These are phyloP conservation scores for Crotalus viridis DNA, from an alignment of 2,113 vertebrate genomes.

Conservation along the genomic window DNA sequence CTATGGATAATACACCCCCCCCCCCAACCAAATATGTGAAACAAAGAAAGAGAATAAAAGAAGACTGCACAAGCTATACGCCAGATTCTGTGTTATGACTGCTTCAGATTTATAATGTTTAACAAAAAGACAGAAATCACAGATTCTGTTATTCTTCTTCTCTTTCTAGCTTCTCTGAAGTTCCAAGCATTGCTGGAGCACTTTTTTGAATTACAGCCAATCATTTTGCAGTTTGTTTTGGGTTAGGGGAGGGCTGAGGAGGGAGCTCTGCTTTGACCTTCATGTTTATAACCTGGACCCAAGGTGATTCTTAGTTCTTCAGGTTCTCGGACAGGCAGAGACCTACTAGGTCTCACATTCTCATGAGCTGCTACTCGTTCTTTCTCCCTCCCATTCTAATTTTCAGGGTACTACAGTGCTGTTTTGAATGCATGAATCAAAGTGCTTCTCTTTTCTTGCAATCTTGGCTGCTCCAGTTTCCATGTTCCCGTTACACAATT, in stretches of 20 bases:
- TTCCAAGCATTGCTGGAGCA: background rate
- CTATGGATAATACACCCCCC: slow-evolving; percentile 51
- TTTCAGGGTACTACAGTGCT: background rate
- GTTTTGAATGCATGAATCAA: background rate
- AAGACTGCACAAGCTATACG: slow-evolving; percentile 21
- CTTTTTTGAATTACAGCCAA: background rate
- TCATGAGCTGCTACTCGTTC: background rate
- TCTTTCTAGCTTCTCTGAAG: background rate
- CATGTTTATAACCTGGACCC: background rate
- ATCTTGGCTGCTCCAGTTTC: background rate
- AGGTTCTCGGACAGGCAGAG: background rate
- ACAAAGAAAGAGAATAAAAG: slow-evolving; percentile 23
- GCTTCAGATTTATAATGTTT: slow-evolving; percentile 60
- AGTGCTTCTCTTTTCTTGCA: background rate
- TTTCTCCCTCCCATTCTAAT: background rate
- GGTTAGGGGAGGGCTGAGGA: background rate
- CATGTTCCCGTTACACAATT: background rate
- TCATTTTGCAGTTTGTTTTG: background rate
- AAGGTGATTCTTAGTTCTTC: background rate
- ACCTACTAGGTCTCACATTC: background rate
- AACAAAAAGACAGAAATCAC: slow-evolving; percentile 48
- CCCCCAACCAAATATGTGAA: slow-evolving; percentile 36
- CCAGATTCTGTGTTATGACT: slow-evolving; percentile 49
- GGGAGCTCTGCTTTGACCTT: background rate
- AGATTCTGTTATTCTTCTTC: slow-evolving; percentile 22